These are phyloP conservation scores for Pinna nobilis DNA, from an alignment of 1,140 invertebrate species.

Conservation along the genomic window DNA sequence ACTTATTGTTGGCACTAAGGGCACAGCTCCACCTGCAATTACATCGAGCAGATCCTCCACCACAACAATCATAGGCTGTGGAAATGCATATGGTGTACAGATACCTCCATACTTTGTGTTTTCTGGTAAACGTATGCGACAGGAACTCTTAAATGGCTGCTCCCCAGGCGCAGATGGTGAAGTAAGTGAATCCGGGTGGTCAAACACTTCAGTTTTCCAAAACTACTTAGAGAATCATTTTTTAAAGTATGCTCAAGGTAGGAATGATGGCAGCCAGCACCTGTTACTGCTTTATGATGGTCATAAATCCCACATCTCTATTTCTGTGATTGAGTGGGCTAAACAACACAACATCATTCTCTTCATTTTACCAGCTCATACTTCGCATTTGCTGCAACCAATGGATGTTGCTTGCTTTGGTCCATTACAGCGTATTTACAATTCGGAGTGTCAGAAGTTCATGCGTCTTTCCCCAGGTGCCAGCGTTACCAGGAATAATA, in stretches of 20 bases:
- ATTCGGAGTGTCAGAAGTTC: slow-evolving; percentile 10
- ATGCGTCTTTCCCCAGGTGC: slow-evolving; percentile 2
- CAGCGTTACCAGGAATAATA: slow-evolving; percentile 18
- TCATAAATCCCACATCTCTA: slow-evolving; percentile 12
- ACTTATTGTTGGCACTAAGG: too few species aligned
- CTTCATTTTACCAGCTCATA: slow-evolving; percentile 13
- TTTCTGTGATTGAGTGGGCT: slow-evolving; percentile 8
- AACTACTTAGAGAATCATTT: slow-evolving; percentile 24
- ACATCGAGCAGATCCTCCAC: too few species aligned
- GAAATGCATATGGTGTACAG: slow-evolving; percentile 1
- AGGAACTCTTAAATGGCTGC: slow-evolving; percentile 16
- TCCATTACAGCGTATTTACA: slow-evolving; percentile 12
- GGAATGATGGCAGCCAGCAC: too few species aligned
- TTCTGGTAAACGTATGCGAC: slow-evolving; percentile 11
- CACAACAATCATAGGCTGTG: slow-evolving; percentile 20
- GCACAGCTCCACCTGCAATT: too few species aligned
- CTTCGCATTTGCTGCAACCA: slow-evolving; percentile 10
- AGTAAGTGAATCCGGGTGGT: slow-evolving; percentile 19
- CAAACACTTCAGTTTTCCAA: slow-evolving; percentile 23
- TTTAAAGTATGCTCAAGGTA: slow-evolving; percentile 12
- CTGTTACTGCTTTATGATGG: slow-evolving; percentile 32
- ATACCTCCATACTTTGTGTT: slow-evolving; percentile 24
- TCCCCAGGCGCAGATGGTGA: slow-evolving; percentile 14
- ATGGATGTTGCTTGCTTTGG: slow-evolving; percentile 32
- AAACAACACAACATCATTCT: slow-evolving; percentile 16